phyloP scores from a whole-genome alignment of 2,113 vertebrate species.

The Parus major region DNA sequence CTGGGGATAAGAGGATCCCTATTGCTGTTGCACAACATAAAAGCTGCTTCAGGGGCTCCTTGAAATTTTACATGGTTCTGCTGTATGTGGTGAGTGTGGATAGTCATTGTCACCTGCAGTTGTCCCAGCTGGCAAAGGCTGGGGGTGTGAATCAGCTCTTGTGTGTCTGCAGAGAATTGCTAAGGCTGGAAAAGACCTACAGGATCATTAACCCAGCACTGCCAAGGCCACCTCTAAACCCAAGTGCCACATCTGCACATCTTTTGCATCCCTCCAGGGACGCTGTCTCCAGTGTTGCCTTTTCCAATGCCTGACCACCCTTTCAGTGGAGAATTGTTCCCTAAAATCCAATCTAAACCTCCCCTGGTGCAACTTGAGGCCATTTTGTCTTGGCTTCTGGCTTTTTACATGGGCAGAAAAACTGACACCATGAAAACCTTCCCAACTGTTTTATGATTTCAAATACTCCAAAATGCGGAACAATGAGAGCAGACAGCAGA shows the following conservation, averaged over 20 bases:
- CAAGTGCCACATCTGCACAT: neutral
- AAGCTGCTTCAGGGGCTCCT: neutral
- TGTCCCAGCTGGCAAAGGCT: neutral
- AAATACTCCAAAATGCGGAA: neutral
- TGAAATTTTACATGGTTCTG: neutral
- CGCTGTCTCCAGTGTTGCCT: neutral
- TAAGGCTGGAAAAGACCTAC: neutral
- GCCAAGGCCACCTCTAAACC: neutral
- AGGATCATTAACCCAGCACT: neutral
- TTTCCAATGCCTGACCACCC: neutral
- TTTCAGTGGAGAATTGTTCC: neutral
- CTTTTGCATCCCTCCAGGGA: neutral
- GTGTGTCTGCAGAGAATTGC: neutral
- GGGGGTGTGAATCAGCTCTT: neutral
- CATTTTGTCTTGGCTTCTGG: neutral
- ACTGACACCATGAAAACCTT: neutral
- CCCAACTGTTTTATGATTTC: neutral
- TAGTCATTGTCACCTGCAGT: neutral
- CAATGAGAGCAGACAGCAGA: neutral
- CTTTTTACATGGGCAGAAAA: neutral
- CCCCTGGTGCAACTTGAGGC: neutral
- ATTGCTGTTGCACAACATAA: neutral
- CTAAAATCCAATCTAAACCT: neutral
- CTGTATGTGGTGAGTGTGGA: neutral
- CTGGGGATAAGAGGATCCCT: neutral